Evolutionary conservation across 30 jellyfish, hydroid and myxozoan genomes (phyloP), one percentile per base, ranked within the genome.

Genomic region (Hydractinia symbiolongicarpus): DNA sequence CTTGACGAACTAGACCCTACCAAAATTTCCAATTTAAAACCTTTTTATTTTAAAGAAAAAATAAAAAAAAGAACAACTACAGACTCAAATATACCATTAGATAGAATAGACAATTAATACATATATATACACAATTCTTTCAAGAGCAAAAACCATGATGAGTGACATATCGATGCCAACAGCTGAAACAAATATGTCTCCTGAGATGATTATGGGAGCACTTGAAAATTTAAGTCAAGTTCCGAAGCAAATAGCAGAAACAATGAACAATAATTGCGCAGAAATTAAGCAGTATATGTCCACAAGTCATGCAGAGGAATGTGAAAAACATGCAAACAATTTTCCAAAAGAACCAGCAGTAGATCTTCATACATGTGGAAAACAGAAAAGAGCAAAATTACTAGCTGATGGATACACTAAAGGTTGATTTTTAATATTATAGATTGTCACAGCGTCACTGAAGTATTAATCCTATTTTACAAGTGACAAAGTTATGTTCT

Each of bases 351-450:
- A 77, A 54, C 76, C 74, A n/a, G 78, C 19, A 50, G 40, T 20
- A n/a, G 60, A 57, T 11, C 74, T 77, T 55, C 85, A 77, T 61
- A 77, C 15, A 51, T 77, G 5, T 60, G 30, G 55, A 52, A 77
- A 77, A 30, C 62, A 19, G 50, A 79, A 77, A 14, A 53, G 85
- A 20, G 85, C 85, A 53, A 77, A 77, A 79, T 54, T 77, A 79
- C 53, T 77, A n/a, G 85, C 85, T 54, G 85, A 77, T 77, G 85
- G 85, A 14, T 77, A 77, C 55, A 52, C 85, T 52, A 54, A 13
- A 53, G 85, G 85, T 77, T 10, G n/a, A 30, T 71, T 7, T 53
- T 11, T 58, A 58, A 58, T 19, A 8, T 13, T 30, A 30, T 30
- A 30, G 44, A 30, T 30, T 30, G 44, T 30, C 44, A 30, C 44